A percentile compares a stretch with the other conserved stretches of the same genome.
Conservation (phyloP, 2,113 vertebrate genomes). For the Coturnix japonica region DNA sequence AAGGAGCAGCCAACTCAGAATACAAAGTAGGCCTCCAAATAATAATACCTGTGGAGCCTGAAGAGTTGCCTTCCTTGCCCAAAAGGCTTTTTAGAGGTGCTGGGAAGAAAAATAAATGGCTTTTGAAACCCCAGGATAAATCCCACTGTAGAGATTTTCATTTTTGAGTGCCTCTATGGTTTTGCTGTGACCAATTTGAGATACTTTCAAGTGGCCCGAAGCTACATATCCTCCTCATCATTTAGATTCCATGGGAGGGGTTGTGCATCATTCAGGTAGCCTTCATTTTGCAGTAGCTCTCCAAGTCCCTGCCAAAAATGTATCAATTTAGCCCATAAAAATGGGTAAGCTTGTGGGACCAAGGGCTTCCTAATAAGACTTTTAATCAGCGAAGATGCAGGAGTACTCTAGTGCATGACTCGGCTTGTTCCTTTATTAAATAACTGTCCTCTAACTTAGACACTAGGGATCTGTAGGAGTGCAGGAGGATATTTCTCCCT, state of each 20-base stretch:
- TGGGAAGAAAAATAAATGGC: conserved; percentile 13
- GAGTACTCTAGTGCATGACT: conserved; percentile 11
- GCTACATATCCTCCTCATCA: background rate
- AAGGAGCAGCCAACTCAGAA: conserved; percentile 36
- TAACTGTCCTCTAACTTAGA: background rate
- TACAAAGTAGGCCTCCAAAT: conserved; percentile 32
- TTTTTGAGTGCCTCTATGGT: background rate
- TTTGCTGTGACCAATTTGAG: background rate
- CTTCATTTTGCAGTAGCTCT: conserved; percentile 13
- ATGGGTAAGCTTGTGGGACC: background rate
- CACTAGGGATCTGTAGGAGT: background rate
- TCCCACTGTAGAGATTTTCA: background rate
- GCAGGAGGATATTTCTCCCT: background rate
- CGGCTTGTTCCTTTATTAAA: conserved; percentile 24
- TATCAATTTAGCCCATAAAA: conserved; percentile 28
- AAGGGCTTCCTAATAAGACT: background rate
- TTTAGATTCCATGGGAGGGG: background rate
- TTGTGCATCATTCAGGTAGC: background rate
- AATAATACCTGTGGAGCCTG: conserved; percentile 52
- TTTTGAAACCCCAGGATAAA: conserved; percentile 20
- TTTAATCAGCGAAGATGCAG: background rate
- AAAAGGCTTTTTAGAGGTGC: conserved; percentile 25
- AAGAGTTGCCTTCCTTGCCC: conserved; percentile 59
- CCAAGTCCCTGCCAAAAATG: background rate
- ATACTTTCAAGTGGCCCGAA: background rate